Conservation (phyloP, 2,113 vertebrate genomes). For the Hypanus sabinus region DNA sequence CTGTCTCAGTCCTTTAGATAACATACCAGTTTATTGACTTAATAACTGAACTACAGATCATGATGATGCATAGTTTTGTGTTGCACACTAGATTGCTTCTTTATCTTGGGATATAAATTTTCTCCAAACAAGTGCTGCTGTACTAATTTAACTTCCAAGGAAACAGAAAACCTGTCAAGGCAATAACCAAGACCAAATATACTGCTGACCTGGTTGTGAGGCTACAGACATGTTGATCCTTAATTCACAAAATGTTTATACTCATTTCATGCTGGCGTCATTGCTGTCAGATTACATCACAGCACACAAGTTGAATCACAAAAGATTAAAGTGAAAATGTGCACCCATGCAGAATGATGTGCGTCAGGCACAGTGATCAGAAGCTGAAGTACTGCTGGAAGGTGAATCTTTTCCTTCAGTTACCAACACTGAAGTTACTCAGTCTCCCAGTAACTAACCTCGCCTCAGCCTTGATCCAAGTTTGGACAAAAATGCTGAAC, state of each 20-base stretch:
- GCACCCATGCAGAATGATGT: slow-evolving; percentile 19
- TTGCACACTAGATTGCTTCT: not conserved
- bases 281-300: slow-evolving; percentile 22
- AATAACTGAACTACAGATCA: not conserved
- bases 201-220: not conserved
- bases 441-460: no score
- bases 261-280: slow-evolving; percentile 7
- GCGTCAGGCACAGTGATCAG: not conserved
- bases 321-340: slow-evolving; percentile 32
- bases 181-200: not conserved
- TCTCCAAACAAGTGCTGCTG: not conserved
- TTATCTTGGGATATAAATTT: not conserved
- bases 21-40: not conserved
- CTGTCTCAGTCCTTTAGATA: no score
- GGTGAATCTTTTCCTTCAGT: not conserved
- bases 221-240: not conserved
- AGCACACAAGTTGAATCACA: slow-evolving; percentile 14
- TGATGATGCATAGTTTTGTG: not conserved
- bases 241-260: not conserved
- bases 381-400: not conserved
- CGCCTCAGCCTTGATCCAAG: no score
- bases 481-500: no score
- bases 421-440: not conserved
- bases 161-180: not conserved
- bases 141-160: not conserved